Conservation (phyloP, 2,113 vertebrate species). For the Strix aluco region DNA sequence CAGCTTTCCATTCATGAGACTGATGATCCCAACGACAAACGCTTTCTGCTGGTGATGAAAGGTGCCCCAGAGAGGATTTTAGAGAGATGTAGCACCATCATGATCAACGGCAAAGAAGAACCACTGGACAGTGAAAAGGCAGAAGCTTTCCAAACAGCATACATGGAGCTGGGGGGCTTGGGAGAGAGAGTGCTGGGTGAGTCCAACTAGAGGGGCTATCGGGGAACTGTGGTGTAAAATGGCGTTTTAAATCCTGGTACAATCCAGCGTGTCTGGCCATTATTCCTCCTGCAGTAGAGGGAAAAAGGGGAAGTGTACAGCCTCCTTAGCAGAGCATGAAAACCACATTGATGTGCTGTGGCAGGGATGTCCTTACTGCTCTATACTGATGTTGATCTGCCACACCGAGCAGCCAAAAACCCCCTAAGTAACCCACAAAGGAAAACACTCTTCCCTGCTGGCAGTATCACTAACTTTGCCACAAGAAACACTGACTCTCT, state of each 20-base stretch:
- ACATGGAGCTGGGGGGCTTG: slow-evolving; percentile 81
- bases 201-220: background rate
- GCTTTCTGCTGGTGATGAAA: slow-evolving; percentile 83
- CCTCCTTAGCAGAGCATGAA: background rate
- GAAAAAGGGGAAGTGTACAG: background rate
- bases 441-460: background rate
- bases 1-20: slow-evolving; percentile 82
- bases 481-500: background rate
- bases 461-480: background rate
- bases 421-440: background rate
- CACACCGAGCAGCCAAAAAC: background rate
- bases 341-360: background rate
- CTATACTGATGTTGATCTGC: background rate
- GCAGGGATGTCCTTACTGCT: background rate
- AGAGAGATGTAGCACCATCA: slow-evolving; percentile 80
- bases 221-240: accelerated
- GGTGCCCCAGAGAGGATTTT: slow-evolving; percentile 79
- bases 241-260: background rate
- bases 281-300: background rate
- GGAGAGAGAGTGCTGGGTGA: slow-evolving; percentile 84
- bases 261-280: background rate
- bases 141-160: slow-evolving; percentile 77
- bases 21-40: slow-evolving; percentile 63
- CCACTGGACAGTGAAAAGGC: slow-evolving; percentile 67
- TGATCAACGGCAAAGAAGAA: slow-evolving; percentile 77